Evolutionary conservation across 1,140 invertebrate genomes (phyloP).

Genomic region (Drosophila kurseongensis): DNA sequence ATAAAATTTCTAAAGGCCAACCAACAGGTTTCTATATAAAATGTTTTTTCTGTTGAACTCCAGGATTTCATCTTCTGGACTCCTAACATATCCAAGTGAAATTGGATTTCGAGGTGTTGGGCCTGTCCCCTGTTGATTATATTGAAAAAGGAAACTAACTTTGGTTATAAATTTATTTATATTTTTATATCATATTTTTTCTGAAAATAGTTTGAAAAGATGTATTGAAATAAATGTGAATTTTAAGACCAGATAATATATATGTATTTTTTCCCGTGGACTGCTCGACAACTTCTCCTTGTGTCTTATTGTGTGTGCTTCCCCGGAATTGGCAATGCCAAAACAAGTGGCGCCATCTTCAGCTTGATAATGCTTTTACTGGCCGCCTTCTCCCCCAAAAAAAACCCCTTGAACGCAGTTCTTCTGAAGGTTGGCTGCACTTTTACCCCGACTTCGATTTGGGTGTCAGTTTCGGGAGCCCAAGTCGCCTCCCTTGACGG

Average conservation of each 20-base stretch:
- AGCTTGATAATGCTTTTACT: conserved; percentile 24
- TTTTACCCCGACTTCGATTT: not conserved
- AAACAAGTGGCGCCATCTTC: conserved; percentile 45
- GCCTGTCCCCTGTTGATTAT: too few species aligned
- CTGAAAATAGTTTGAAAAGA: too few species aligned
- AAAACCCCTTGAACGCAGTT: conserved; percentile 4
- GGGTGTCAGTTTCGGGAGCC: not conserved
- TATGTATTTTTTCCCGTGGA: not conserved
- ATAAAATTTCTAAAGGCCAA: too few species aligned
- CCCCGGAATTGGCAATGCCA: conserved; percentile 32
- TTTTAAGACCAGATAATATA: not conserved
- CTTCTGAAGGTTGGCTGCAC: conserved; percentile 23
- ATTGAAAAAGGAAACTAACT: too few species aligned
- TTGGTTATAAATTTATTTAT: not conserved
- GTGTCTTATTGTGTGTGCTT: conserved; percentile 13
- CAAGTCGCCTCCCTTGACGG: not conserved
- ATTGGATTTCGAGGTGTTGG: too few species aligned
- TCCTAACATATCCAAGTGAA: too few species aligned
- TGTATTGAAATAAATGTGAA: too few species aligned
- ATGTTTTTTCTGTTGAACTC: too few species aligned
- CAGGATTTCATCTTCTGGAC: too few species aligned
- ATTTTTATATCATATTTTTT: not conserved
- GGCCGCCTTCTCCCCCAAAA: conserved; percentile 3
- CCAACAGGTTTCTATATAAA: too few species aligned
- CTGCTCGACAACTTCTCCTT: not conserved